phyloP scores from a whole-genome alignment of 2,888 invertebrate species.

The Cepaea hortensis region DNA sequence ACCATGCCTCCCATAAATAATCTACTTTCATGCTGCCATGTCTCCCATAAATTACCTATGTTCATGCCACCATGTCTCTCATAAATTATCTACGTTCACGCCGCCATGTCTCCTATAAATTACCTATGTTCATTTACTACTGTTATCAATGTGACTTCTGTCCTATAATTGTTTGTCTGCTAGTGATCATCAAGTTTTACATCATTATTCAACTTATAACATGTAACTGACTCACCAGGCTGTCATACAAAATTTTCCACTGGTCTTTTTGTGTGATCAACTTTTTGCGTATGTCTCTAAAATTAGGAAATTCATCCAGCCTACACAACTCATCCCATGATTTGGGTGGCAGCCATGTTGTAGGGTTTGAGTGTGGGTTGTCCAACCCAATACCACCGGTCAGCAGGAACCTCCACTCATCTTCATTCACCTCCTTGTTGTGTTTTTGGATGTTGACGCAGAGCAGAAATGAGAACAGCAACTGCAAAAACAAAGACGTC shows the following conservation, averaged over 20 bases:
- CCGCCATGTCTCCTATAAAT: no score
- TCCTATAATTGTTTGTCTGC: no score
- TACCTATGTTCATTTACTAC: no score
- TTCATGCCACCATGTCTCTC: no score
- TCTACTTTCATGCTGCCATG: no score
- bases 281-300: slow-evolving; percentile 73
- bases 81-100: no score
- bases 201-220: background rate
- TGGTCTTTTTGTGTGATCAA: slow-evolving; percentile 73
- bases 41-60: no score
- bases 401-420: slow-evolving; percentile 90
- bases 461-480: slow-evolving; percentile 77
- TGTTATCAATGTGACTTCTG: no score
- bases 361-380: slow-evolving; percentile 86
- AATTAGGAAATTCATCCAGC: slow-evolving; percentile 72
- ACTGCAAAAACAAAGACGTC: slow-evolving; percentile 61
- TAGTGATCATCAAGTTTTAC: no score
- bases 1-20: no score
- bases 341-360: slow-evolving; percentile 86
- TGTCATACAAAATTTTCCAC: slow-evolving; percentile 84
- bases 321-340: slow-evolving; percentile 81
- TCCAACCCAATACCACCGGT: slow-evolving; percentile 90
- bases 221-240: slow-evolving; percentile 77
- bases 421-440: slow-evolving; percentile 76
- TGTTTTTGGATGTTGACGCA: slow-evolving; percentile 77